phyloP scores from a whole-genome alignment of 2,113 vertebrate genomes.

The Triplophysa rosa region DNA sequence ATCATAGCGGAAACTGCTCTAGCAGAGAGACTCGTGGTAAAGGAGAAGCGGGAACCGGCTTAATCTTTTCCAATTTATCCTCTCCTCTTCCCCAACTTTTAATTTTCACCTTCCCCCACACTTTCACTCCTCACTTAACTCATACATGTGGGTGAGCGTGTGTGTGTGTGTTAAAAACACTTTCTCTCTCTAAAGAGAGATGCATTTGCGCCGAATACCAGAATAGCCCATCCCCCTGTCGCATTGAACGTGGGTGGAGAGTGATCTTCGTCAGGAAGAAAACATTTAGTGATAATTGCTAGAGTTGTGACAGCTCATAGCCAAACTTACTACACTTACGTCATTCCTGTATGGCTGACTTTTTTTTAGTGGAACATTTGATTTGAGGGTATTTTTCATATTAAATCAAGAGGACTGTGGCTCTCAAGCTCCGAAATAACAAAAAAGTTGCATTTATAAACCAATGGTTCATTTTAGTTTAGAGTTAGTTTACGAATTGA shows the following conservation, averaged over 20 bases:
- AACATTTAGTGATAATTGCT: slow-evolving; percentile 16
- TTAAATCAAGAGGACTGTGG: no score
- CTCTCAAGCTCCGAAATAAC: no score
- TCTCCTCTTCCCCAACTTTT: slow-evolving; percentile 34
- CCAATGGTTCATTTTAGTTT: no score
- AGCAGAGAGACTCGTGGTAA: not conserved
- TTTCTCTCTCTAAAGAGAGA: slow-evolving; percentile 32
- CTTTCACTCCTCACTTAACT: slow-evolving; percentile 20
- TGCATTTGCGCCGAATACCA: slow-evolving; percentile 21
- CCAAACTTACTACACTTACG: not conserved
- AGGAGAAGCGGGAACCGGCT: not conserved
- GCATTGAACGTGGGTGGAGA: slow-evolving; percentile 34
- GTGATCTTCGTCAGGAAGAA: slow-evolving; percentile 22
- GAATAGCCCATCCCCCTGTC: slow-evolving; percentile 29
- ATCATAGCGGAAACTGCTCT: not conserved
- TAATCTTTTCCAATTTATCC: slow-evolving; percentile 16
- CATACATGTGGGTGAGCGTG: slow-evolving; percentile 20
- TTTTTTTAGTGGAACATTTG: no score
- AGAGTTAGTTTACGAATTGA: no score
- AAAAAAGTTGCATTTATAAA: no score
- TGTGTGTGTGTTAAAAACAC: not conserved
- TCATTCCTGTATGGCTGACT: no score
- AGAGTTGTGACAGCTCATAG: not conserved
- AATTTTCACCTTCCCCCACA: slow-evolving; percentile 35
- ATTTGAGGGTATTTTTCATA: no score